A percentile compares a stretch with the other conserved stretches of the same genome.
Conservation (phyloP, 2,797 vertebrate genomes). For the Myioborus melanocephalus region DNA sequence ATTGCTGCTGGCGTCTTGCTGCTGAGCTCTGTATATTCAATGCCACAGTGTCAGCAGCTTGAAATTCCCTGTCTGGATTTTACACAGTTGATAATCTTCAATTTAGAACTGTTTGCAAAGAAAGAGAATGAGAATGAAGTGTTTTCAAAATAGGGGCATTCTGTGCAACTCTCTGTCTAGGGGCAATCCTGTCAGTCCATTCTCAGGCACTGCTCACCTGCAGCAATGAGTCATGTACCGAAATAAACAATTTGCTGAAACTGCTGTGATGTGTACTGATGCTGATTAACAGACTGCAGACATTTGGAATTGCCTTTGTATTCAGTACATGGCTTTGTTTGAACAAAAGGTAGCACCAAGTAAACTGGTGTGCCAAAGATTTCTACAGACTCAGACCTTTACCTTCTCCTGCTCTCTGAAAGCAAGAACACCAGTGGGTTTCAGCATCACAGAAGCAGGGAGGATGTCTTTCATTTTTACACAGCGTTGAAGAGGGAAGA, state of each 20-base stretch:
- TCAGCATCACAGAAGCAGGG: background rate
- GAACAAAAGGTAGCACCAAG: background rate
- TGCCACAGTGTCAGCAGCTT: constrained; percentile 72
- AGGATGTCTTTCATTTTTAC: background rate
- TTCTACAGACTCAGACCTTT: background rate
- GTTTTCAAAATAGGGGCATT: background rate
- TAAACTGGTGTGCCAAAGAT: background rate
- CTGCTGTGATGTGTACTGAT: background rate
- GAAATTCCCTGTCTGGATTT: constrained; percentile 64
- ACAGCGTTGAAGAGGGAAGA: background rate
- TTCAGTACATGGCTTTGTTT: background rate
- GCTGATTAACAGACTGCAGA: background rate
- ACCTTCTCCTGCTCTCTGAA: background rate
- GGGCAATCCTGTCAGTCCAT: background rate
- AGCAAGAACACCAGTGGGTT: background rate
- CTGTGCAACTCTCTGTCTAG: background rate
- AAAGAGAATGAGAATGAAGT: background rate
- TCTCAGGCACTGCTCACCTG: background rate
- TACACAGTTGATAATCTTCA: constrained; percentile 63
- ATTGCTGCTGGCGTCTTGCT: constrained; percentile 63
- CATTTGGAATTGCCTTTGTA: background rate
- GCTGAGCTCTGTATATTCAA: constrained; percentile 68
- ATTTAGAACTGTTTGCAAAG: constrained; percentile 31
- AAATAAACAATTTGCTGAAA: background rate
- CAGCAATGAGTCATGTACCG: background rate